A percentile compares a stretch with the other conserved stretches of the same genome.
Evolutionary conservation across 2,888 invertebrate species (phyloP).

Genomic region (Cheilosia scutellata): DNA sequence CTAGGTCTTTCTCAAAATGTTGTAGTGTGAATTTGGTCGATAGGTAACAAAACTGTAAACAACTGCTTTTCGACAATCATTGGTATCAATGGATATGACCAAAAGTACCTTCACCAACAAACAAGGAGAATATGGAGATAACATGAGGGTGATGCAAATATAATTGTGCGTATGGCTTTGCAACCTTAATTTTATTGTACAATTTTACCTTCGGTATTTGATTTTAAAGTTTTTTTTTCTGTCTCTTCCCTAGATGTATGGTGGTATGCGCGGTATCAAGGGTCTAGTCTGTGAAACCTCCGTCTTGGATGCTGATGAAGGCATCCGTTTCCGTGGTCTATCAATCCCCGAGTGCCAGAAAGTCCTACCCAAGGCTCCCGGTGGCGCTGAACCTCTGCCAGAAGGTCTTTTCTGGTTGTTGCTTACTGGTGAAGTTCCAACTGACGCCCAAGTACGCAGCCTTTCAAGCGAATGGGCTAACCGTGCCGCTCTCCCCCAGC

Average conservation of each 20-base stretch:
- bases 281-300: conserved; percentile 97
- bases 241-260: conserved; percentile 87
- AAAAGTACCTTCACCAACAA: too few relatives aligned
- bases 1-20: too few relatives aligned
- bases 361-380: conserved; percentile 91
- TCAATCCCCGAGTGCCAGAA: conserved; percentile 97
- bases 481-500: conserved; percentile 89
- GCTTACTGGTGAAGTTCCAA: conserved; percentile 95
- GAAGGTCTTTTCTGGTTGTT: conserved; percentile 98
- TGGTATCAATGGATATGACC: too few relatives aligned
- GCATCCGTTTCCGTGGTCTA: conserved; percentile 95
- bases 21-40: too few relatives aligned
- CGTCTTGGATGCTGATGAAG: conserved; percentile 96
- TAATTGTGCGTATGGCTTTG: neutral
- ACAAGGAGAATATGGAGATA: too few relatives aligned
- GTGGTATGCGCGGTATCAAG: conserved; percentile 97
- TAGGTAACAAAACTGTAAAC: too few relatives aligned
- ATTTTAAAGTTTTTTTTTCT: conserved; percentile 14
- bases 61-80: too few relatives aligned
- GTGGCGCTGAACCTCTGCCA: conserved; percentile 93
- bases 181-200: neutral
- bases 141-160: too few relatives aligned
- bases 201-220: neutral
- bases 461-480: conserved; percentile 92
- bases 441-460: conserved; percentile 89